Conservation (phyloP, 2,888 invertebrate species). For the Athalia cordata region DNA sequence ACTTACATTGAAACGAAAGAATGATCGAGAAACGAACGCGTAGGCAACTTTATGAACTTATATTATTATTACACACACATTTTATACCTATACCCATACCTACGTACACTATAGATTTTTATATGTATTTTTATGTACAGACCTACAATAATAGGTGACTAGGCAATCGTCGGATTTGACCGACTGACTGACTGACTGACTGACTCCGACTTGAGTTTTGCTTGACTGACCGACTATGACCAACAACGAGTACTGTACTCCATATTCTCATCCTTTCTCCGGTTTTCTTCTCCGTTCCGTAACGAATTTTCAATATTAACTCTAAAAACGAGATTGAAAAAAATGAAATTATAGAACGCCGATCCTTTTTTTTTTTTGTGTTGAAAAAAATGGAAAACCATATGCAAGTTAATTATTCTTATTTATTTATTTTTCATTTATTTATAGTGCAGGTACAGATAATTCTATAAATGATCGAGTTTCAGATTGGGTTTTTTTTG, state of each 20-base stretch:
- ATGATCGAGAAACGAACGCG: too few species aligned
- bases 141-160: too few species aligned
- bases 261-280: background rate
- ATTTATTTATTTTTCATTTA: too few species aligned
- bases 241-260: background rate
- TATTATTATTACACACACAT: too few species aligned
- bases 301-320: background rate
- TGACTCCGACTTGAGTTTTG: background rate
- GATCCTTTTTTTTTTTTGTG: background rate
- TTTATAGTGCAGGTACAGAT: too few species aligned
- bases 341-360: background rate
- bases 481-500: too few species aligned
- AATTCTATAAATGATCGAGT: too few species aligned
- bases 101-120: too few species aligned
- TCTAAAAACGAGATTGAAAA: background rate
- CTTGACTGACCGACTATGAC: background rate
- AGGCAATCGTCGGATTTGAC: background rate
- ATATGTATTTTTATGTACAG: too few species aligned
- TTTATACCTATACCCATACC: too few species aligned
- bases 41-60: too few species aligned
- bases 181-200: constrained; percentile 31
- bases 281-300: background rate
- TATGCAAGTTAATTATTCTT: too few species aligned
- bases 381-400: background rate
- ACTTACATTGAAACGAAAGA: constrained; percentile 32